Conservation (phyloP, 2,888 invertebrate genomes). For the Cylindroiulus punctatus region DNA sequence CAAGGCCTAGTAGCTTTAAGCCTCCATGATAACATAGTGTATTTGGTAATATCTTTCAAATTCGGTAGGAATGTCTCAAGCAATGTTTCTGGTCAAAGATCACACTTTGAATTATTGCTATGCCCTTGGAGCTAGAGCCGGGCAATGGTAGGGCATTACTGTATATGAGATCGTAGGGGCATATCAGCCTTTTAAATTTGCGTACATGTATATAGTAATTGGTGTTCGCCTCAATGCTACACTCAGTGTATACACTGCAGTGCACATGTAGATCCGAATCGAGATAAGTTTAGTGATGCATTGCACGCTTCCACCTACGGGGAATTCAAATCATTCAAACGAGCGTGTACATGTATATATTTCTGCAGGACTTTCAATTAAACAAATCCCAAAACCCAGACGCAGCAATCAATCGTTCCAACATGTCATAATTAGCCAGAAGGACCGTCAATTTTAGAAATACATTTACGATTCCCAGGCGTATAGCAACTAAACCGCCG, state of each 20-base stretch:
- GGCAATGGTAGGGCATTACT: not conserved
- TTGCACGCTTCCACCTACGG: not conserved
- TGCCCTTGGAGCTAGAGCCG: not conserved
- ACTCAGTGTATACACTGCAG: too few relatives aligned
- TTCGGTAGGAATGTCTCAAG: not conserved
- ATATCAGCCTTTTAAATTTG: not conserved
- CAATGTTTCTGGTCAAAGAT: not conserved
- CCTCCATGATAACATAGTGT: too few relatives aligned
- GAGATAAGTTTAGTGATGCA: constrained; percentile 3
- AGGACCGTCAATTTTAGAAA: not conserved
- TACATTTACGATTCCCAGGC: not conserved
- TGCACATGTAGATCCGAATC: not conserved
- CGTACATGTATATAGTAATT: not conserved
- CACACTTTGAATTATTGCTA: not conserved
- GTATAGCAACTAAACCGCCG: not conserved
- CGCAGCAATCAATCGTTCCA: not conserved
- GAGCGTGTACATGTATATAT: not conserved
- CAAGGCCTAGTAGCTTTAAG: too few relatives aligned
- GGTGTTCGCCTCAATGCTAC: not conserved
- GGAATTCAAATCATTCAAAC: not conserved
- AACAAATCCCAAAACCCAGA: not conserved
- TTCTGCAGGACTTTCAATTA: constrained; percentile 11
- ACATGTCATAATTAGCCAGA: not conserved
- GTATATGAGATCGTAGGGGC: not conserved
- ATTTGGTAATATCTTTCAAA: not conserved